phyloP scores from a whole-genome alignment of 30 jellyfish, hydroid and myxozoan species.

The Aurelia coerulea region DNA sequence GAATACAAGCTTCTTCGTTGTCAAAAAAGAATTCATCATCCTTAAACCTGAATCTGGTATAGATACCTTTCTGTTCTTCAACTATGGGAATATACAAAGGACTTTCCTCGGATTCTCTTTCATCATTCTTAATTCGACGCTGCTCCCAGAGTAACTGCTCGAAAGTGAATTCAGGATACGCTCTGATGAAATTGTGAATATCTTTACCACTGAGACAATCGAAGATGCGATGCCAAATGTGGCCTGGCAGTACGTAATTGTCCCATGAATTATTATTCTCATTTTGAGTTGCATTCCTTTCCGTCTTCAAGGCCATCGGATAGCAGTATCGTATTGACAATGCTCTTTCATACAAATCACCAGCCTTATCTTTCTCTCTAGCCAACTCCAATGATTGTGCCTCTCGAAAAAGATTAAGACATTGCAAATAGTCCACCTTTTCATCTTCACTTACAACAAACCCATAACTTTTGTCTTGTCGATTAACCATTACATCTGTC shows the following conservation, averaged over 20 bases:
- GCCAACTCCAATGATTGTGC: conserved; percentile 66
- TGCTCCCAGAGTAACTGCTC: conserved; percentile 18
- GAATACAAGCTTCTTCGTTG: conserved; percentile 50
- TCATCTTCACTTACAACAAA: conserved; percentile 34
- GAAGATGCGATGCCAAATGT: conserved; percentile 55
- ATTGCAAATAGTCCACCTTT: conserved; percentile 20
- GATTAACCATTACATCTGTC: conserved; percentile 62
- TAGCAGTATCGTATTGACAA: conserved; percentile 66
- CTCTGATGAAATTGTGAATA: conserved; percentile 14
- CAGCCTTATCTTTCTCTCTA: conserved; percentile 35
- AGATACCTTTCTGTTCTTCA: conserved; percentile 39
- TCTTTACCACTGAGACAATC: conserved; percentile 29
- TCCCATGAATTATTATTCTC: neutral
- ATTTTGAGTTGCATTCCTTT: neutral
- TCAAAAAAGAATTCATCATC: conserved; percentile 35
- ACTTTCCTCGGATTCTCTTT: neutral
- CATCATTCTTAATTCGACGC: conserved; percentile 1
- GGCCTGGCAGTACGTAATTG: conserved; percentile 24
- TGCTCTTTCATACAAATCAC: conserved; percentile 50
- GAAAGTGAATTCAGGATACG: conserved; percentile 15
- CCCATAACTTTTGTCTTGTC: conserved; percentile 40
- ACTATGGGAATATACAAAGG: conserved; percentile 42
- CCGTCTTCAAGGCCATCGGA: conserved; percentile 54
- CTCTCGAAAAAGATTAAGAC: conserved; percentile 55
- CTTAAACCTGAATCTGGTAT: conserved; percentile 38